Percentiles rank a stretch among this genome's conserved stretches.
phyloP scores from a whole-genome alignment of 2,888 invertebrate genomes.

The Cosmia pyralina region DNA sequence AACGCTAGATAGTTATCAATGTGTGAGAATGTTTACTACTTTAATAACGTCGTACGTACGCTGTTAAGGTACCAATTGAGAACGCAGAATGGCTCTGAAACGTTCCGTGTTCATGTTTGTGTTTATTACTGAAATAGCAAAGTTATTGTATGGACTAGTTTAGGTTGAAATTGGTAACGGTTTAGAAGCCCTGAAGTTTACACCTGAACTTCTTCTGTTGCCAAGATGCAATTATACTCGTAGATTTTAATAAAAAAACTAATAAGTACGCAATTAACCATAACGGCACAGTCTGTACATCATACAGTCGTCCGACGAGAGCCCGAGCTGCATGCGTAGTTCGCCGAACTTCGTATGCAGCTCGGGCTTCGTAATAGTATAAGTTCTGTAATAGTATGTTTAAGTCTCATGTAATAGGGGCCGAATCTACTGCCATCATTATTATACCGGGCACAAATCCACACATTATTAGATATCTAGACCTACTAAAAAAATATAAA shows the following conservation, averaged over 20 bases:
- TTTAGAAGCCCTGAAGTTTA: constrained; percentile 8
- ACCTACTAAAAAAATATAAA: not conserved
- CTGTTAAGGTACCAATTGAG: constrained; percentile 32
- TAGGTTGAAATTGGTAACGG: not conserved
- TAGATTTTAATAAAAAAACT: not conserved
- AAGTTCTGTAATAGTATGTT: too few relatives aligned
- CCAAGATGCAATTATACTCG: not conserved
- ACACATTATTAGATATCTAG: not conserved
- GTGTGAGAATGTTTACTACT: constrained; percentile 49
- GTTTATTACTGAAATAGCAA: constrained; percentile 24
- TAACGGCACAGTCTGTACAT: too few relatives aligned
- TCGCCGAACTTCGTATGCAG: too few relatives aligned
- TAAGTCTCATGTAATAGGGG: not conserved
- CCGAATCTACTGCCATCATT: not conserved
- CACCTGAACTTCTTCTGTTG: not conserved
- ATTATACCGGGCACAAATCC: not conserved
- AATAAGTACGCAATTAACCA: not conserved
- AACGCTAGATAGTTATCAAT: constrained; percentile 15
- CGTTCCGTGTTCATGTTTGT: constrained; percentile 13
- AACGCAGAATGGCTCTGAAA: constrained; percentile 30
- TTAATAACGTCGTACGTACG: constrained; percentile 38
- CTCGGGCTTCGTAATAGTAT: too few relatives aligned
- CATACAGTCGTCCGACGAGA: too few relatives aligned
- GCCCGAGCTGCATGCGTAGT: too few relatives aligned
- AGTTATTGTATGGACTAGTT: constrained; percentile 30